Conservation (phyloP, 2,797 vertebrate species). For the Coreius guichenoti region DNA sequence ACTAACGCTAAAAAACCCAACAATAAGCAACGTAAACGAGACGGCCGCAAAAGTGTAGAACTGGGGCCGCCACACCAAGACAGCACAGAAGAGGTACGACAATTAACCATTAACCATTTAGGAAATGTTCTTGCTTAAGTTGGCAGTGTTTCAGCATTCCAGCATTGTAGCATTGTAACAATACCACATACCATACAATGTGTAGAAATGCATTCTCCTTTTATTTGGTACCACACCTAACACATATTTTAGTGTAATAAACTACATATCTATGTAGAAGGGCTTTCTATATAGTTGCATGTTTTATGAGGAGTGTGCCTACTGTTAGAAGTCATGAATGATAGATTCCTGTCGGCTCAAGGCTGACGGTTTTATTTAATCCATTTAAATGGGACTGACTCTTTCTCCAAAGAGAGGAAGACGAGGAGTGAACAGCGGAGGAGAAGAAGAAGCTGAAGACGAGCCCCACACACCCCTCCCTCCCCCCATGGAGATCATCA, state of each 20-base stretch:
- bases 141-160: not conserved
- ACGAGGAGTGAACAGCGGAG: constrained; percentile 58
- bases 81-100: constrained; percentile 86
- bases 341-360: constrained; percentile 32
- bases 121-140: not conserved
- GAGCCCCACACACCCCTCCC: constrained; percentile 94
- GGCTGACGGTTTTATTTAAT: not conserved
- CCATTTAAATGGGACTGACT: not conserved
- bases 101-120: not conserved
- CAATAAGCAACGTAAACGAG: constrained; percentile 73
- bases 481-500: constrained; percentile 98
- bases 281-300: constrained; percentile 20
- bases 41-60: constrained; percentile 88
- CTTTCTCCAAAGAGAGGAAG: constrained; percentile 55
- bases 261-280: not conserved
- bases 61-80: constrained; percentile 87
- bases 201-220: not conserved
- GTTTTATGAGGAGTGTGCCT: constrained; percentile 38
- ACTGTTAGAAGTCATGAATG: constrained; percentile 38
- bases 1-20: constrained; percentile 86
- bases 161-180: too few relatives aligned
- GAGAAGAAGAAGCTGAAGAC: constrained; percentile 86
- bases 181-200: not conserved
- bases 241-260: not conserved
- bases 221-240: not conserved